phyloP scores from a whole-genome alignment of 1,140 invertebrate genomes.

The Andricus grossulariae region DNA sequence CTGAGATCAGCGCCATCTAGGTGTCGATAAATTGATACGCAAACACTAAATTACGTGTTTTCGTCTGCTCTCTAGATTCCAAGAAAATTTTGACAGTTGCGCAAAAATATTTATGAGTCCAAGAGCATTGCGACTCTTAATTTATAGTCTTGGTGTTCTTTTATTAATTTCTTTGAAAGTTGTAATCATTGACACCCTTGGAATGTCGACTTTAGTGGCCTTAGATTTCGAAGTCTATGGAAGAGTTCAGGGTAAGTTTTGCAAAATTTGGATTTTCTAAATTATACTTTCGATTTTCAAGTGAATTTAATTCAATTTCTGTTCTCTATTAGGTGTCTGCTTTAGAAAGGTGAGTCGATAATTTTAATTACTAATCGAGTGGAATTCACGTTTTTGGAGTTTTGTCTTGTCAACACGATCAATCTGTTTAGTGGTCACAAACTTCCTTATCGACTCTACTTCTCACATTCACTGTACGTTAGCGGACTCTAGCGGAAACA shows the following conservation, averaged over 20 bases:
- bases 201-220: slow-evolving; percentile 65
- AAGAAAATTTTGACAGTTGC: slow-evolving; percentile 1
- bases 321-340: slow-evolving; percentile 75
- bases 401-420: not conserved
- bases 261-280: not conserved
- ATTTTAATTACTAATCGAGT: not conserved
- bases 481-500: not conserved
- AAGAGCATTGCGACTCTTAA: slow-evolving; percentile 52
- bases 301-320: not conserved
- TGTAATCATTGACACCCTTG: slow-evolving; percentile 20
- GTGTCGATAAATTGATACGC: not conserved
- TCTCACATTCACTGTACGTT: not conserved
- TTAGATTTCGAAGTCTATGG: slow-evolving; percentile 81
- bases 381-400: not conserved
- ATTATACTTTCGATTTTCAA: slow-evolving; percentile 10
- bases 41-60: slow-evolving; percentile 13
- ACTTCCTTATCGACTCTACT: not conserved
- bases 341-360: slow-evolving; percentile 78
- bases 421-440: not conserved
- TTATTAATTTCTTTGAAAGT: slow-evolving; percentile 35
- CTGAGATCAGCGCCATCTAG: not conserved
- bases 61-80: not conserved
- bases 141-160: slow-evolving; percentile 29
- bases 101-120: slow-evolving; percentile 61
- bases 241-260: slow-evolving; percentile 77